These are phyloP conservation scores for Choristoneura fumiferana DNA, from an alignment of 1,140 invertebrate species.

Conservation along the genomic window DNA sequence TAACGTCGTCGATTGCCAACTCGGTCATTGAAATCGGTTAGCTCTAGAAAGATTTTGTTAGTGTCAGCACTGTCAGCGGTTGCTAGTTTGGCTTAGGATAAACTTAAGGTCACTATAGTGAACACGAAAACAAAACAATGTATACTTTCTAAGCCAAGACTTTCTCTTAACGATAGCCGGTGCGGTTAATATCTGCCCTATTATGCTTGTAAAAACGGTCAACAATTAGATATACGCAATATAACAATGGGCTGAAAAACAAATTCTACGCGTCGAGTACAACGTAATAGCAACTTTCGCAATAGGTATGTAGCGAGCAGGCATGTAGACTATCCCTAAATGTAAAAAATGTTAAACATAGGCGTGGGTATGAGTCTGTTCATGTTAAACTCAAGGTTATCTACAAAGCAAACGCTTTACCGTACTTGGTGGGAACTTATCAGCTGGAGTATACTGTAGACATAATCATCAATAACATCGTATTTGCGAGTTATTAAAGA, in stretches of 20 bases:
- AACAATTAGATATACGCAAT: slow-evolving; percentile 16
- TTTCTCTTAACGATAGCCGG: slow-evolving; percentile 54
- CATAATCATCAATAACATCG: slow-evolving; percentile 1
- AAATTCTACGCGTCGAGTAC: background rate
- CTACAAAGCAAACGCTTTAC: no score
- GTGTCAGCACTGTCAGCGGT: background rate
- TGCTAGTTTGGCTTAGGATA: slow-evolving; percentile 19
- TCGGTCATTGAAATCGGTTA: slow-evolving; percentile 55
- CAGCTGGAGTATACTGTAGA: background rate
- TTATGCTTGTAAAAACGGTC: slow-evolving; percentile 19
- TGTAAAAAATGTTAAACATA: slow-evolving; percentile 46
- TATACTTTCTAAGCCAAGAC: slow-evolving; percentile 58
- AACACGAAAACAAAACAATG: slow-evolving; percentile 53
- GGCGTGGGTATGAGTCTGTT: slow-evolving; percentile 45
- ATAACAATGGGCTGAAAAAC: background rate
- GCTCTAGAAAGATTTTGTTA: slow-evolving; percentile 24
- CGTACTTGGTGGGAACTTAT: slow-evolving; percentile 6
- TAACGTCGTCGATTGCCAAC: slow-evolving; percentile 44
- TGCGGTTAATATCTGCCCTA: slow-evolving; percentile 45
- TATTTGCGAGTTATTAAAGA: background rate
- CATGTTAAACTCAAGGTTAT: slow-evolving; percentile 51
- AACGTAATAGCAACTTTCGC: background rate
- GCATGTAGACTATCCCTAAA: slow-evolving; percentile 18
- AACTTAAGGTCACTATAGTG: slow-evolving; percentile 35
- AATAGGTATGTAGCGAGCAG: slow-evolving; percentile 20